Percentiles rank a stretch among this genome's conserved stretches.
Conservation (phyloP, 1,140 invertebrate genomes). For the Zaprionus lachaisei region DNA sequence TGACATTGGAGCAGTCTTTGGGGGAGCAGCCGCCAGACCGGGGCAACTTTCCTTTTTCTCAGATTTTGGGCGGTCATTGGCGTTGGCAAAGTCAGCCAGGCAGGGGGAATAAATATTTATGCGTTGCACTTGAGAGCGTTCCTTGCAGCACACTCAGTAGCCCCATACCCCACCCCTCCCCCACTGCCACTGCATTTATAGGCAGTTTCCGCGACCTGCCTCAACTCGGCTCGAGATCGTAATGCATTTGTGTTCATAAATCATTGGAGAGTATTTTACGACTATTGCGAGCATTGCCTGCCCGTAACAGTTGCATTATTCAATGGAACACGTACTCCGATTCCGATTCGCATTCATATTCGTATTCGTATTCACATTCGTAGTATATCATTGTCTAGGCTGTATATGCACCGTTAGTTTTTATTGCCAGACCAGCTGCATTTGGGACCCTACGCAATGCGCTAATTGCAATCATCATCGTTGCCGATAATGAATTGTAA, state of each 20-base stretch:
- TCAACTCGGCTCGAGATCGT: slow-evolving; percentile 31
- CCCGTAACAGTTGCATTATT: slow-evolving; percentile 65
- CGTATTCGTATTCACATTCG: not conserved
- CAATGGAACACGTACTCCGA: slow-evolving; percentile 40
- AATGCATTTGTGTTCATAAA: slow-evolving; percentile 74
- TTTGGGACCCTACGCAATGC: slow-evolving; percentile 27
- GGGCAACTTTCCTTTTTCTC: slow-evolving; percentile 62
- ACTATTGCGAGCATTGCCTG: slow-evolving; percentile 15
- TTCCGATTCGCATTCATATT: not conserved
- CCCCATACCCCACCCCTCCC: not conserved
- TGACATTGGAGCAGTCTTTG: slow-evolving; percentile 30
- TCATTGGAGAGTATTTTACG: slow-evolving; percentile 41
- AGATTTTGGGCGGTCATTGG: slow-evolving; percentile 76
- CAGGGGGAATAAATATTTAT: slow-evolving; percentile 72
- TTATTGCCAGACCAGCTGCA: slow-evolving; percentile 3
- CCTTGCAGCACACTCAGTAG: slow-evolving; percentile 11
- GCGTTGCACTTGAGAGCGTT: slow-evolving; percentile 77
- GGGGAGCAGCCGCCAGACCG: not conserved
- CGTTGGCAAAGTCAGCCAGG: slow-evolving; percentile 27
- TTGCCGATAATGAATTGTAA: slow-evolving; percentile 40
- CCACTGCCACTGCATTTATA: slow-evolving; percentile 56
- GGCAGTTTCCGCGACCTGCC: slow-evolving; percentile 67
- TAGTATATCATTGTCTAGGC: slow-evolving; percentile 36
- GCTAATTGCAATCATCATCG: slow-evolving; percentile 60
- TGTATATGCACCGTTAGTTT: slow-evolving; percentile 68